phyloP scores from a whole-genome alignment of 2,797 vertebrate genomes.

The Toxotes lorentzi region DNA sequence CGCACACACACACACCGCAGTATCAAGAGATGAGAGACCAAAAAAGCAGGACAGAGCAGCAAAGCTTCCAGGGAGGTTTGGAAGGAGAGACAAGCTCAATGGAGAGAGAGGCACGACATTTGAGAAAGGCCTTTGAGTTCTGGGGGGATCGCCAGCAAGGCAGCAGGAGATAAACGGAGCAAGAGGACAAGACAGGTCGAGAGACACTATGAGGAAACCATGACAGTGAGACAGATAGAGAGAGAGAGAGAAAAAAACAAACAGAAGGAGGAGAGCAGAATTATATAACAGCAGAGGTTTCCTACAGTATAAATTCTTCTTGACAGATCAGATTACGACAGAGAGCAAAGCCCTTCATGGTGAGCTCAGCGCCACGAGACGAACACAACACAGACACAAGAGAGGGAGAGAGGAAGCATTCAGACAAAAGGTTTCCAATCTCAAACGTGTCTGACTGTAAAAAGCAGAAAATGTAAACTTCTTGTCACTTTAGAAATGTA shows the following conservation, averaged over 20 bases:
- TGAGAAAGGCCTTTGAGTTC: slow-evolving; percentile 85
- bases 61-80: slow-evolving; percentile 72
- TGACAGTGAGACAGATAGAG: slow-evolving; percentile 24
- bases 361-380: slow-evolving; percentile 66
- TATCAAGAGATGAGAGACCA: slow-evolving; percentile 43
- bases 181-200: slow-evolving; percentile 19
- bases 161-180: slow-evolving; percentile 49
- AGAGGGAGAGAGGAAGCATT: slow-evolving; percentile 64
- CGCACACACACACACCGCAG: slow-evolving; percentile 31
- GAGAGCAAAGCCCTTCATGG: slow-evolving; percentile 69
- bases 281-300: slow-evolving; percentile 39
- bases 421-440: slow-evolving; percentile 61
- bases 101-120: slow-evolving; percentile 82
- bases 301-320: slow-evolving; percentile 52
- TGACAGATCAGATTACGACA: slow-evolving; percentile 45
- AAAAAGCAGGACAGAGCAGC: slow-evolving; percentile 63
- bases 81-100: slow-evolving; percentile 60
- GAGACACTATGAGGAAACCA: slow-evolving; percentile 32
- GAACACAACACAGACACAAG: slow-evolving; percentile 67
- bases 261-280: slow-evolving; percentile 12
- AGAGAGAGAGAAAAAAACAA: background rate
- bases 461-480: slow-evolving; percentile 86
- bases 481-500: slow-evolving; percentile 78
- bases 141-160: slow-evolving; percentile 65
- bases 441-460: slow-evolving; percentile 73